Evolutionary conservation across 1,140 invertebrate genomes (phyloP).

Genomic region (Wasmannia auropunctata): DNA sequence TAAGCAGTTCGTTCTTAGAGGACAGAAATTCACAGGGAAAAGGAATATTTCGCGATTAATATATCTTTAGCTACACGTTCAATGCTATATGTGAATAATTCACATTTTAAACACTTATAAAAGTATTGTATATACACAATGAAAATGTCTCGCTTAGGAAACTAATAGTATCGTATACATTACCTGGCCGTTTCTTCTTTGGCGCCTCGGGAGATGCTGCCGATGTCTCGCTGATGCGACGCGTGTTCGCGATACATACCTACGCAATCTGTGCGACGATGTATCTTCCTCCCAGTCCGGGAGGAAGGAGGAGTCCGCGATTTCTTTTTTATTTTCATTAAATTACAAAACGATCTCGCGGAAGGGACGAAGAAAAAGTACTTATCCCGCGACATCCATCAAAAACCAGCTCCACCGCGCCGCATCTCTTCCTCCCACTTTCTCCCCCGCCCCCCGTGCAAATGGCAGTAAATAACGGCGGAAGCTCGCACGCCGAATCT

Average conservation of each 20-base stretch:
- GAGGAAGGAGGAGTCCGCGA: background rate
- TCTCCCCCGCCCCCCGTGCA: no score
- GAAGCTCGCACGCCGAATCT: conserved; percentile 60
- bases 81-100: background rate
- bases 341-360: conserved; percentile 44
- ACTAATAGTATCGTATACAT: background rate
- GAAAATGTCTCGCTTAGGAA: background rate
- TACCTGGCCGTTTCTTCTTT: conserved; percentile 8
- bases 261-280: background rate
- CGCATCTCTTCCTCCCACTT: background rate
- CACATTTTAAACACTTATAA: background rate
- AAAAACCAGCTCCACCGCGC: conserved; percentile 9
- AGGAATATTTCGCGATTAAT: background rate
- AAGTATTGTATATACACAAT: background rate
- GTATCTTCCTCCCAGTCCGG: background rate
- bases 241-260: background rate
- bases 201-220: background rate
- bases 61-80: background rate
- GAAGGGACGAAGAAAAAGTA: conserved; percentile 46
- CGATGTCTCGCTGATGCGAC: background rate
- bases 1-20: background rate
- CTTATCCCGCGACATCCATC: conserved; percentile 52
- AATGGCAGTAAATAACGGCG: conserved; percentile 58
- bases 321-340: conserved; percentile 42
- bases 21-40: background rate